Evolutionary conservation across 2,113 vertebrate species (phyloP).

Genomic region (Butorides virescens): DNA sequence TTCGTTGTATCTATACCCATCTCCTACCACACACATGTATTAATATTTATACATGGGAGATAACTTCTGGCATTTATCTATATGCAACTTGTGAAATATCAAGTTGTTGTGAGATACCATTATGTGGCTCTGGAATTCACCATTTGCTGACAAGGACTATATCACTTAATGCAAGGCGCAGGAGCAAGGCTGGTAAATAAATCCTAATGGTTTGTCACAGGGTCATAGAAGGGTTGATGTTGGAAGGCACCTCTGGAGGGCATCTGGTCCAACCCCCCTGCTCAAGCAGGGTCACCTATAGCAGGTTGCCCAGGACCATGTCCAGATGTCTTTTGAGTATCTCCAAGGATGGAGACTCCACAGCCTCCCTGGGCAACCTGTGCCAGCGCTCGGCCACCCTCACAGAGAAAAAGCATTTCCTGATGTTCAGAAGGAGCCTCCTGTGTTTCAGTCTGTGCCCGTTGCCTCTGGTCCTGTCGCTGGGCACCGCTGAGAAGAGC

Average conservation of each 20-base stretch:
- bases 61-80: not conserved
- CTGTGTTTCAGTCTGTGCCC: fast-evolving
- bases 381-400: not conserved
- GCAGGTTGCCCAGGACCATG: not conserved
- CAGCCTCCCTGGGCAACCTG: not conserved
- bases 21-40: not conserved
- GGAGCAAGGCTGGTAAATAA: not conserved
- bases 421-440: not conserved
- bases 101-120: not conserved
- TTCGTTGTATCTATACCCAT: not conserved
- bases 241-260: not conserved
- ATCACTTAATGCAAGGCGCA: not conserved
- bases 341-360: not conserved
- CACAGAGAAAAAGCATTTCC: not conserved
- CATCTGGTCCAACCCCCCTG: not conserved
- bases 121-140: not conserved
- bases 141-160: not conserved
- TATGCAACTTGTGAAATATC: not conserved
- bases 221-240: not conserved
- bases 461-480: not conserved
- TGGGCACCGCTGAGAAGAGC: not conserved
- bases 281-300: not conserved
- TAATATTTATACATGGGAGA: not conserved
- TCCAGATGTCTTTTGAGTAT: not conserved
- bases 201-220: not conserved